Base-by-base conservation (phyloP, 2,113 vertebrate genomes). In the Ploceus nigricollis region DNA sequence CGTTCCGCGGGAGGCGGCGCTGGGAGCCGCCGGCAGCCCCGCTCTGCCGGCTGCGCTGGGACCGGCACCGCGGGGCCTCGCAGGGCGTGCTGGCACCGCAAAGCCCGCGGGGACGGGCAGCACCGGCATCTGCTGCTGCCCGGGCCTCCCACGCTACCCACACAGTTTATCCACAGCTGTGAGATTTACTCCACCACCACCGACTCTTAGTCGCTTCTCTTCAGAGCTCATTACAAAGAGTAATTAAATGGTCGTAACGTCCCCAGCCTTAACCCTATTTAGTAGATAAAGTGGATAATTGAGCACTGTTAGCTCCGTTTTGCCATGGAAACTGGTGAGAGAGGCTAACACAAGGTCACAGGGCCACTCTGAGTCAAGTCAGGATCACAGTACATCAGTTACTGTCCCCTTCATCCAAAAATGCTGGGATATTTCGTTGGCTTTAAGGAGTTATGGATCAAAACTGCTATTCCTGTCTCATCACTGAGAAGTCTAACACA, bases 271-370 rank as follows among this genome's bases (percentile, higher is more conserved):
- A 95, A 78, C 95, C 86, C 94, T 86, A 2, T 89, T 94, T 92
- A 83, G 82, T 75, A 90, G 94, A 80, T 94, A 75, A 95, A 87
- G 86, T 86, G 89, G 88, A 60, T 95, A 95, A 96, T 96, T 81
- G 90, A 89, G 76, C 76, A 78, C 28, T 69, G 65, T 92, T 95
- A 87, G 85, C 76, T 81, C 37, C 14, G 5, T 93, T 94, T 86
- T 96, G 76, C 90, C 89, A 66, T 37, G 83, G 89, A 91, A 94
- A 87, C 89, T 42, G 83, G 54, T 18, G 77, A 77, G 63, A 69
- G 39, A 87, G 65, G 73, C 91, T 37, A 80, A 82, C 27, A 11
- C 61, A 44, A 89, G 80, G 92, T 94, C 86, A 92, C 48, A 17
- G 51, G 71, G 82, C 82, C 42, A 24, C 60, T 54, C 42, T 6